Base-by-base conservation (phyloP, 2,797 vertebrate genomes). In the Sebastes vulpes region DNA sequence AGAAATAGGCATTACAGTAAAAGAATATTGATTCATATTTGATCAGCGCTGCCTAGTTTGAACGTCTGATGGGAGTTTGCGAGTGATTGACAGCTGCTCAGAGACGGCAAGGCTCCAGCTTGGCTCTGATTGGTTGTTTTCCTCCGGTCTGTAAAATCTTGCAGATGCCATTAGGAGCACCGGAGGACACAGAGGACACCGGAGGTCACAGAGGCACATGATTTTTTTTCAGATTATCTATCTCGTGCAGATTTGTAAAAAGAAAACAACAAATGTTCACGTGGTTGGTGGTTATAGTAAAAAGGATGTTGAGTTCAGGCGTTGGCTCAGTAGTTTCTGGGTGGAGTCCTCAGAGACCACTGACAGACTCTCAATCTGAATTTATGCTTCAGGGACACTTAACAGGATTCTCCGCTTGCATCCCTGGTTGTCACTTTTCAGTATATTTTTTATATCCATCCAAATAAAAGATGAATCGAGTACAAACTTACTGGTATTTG, bases 221-320 rank as follows among this genome's bases (percentile, higher is more conserved):
- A 46, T 1, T 46, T 18, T 46, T 46, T 46, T 46, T 18, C 38
- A 46, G 38, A 46, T 46, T 46, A 46, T 18, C 42, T 46, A 16
- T 46, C 42, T 7, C 6, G 3, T 46, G 16, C 42, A 46, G 5
- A 20, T 32, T 48, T 60, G 16, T 25, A 20, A 35, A 26, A 35
- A 38, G 18, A 60, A 52, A 9, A 42, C 38, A 42, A 42, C 38
- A 42, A 42, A 59, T 16, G 20, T 48, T 75, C 25, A 28, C 3
- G 56, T 54, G 38, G 48, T 76, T 71, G 18, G 9, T 64, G 53
- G 1, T 7, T 28, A 11, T 12, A 28, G 9, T 65, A 79, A 60
- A 21, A 66, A 85, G 82, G 79, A 69, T 76, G 77, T 65, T 52
- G 72, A 64, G 35, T 25, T 61, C 57, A 88, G 77, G 84, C 53